Evolutionary conservation across 1,140 invertebrate genomes (phyloP).

Genomic region (Lordiphosa stackelbergi): DNA sequence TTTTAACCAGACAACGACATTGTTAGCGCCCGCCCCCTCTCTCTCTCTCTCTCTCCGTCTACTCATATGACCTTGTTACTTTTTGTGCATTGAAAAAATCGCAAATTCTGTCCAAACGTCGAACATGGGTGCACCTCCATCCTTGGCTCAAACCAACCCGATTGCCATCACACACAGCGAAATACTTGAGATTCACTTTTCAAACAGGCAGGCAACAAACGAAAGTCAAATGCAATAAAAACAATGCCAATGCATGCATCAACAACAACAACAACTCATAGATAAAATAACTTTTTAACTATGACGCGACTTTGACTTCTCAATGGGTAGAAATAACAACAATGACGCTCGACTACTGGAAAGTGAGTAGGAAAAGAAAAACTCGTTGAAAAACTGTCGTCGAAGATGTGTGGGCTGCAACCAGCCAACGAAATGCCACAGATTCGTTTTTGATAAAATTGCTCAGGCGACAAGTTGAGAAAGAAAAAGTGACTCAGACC

Average conservation of each 20-base stretch:
- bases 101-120: conserved; percentile 44
- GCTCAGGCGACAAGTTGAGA: conserved; percentile 63
- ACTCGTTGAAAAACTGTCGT: conserved; percentile 19
- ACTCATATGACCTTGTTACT: conserved; percentile 66
- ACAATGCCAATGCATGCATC: conserved; percentile 28
- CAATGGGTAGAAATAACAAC: conserved; percentile 42
- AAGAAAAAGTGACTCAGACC: conserved; percentile 55
- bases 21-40: conserved; percentile 14
- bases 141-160: conserved; percentile 22
- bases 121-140: conserved; percentile 41
- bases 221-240: conserved; percentile 40
- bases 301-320: conserved; percentile 53
- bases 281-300: conserved; percentile 60
- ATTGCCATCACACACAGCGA: conserved; percentile 42
- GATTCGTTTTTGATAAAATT: conserved; percentile 67
- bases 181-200: conserved; percentile 72
- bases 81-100: conserved; percentile 31
- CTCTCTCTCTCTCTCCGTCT: background rate
- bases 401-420: conserved; percentile 52
- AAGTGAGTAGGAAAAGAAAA: conserved; percentile 16
- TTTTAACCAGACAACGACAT: conserved; percentile 24
- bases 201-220: conserved; percentile 33
- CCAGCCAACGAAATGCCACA: conserved; percentile 61
- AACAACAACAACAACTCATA: conserved; percentile 35
- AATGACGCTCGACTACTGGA: conserved; percentile 34